Evolutionary conservation across 2,888 invertebrate species (phyloP), one percentile per base, ranked within the genome.

Genomic region (Epirrhoe tristata): DNA sequence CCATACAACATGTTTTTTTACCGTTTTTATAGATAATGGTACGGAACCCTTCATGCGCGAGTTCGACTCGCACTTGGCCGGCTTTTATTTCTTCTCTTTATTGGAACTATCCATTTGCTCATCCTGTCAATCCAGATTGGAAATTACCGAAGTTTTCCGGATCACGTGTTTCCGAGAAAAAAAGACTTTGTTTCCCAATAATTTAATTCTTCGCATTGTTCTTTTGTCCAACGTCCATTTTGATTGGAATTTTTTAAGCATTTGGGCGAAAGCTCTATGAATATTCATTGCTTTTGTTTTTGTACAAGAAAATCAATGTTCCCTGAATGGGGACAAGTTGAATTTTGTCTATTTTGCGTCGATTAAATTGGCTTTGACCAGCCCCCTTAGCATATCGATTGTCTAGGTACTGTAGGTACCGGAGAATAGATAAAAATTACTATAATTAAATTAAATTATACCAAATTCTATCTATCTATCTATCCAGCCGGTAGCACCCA

Each of bases 151-250:
- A 51, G 51, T 58, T 17, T 39, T 43, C 24, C 43, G 24, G 55
- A 16, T 10, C 46, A 57, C 32, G 34, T 16, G 16, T 7, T 57
- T 43, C 56, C 39, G 39, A 60, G 1, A 46, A 2, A 61, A 48
- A 51, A 50, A 43, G n/a, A 46, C 43, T 46, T 52, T 43, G 64
- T 50, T 60, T 58, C 51, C 61, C 58, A 62, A 68, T 68, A 80
- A 78, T 79, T 74, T 77, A 66, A 67, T 71, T 79, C 79, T 77
- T 74, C 77, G 73, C 66, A 57, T 65, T 53, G 62, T 70, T 68
- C 74, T 71, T 74, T 69, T 74, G 67, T 65, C 43, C 67, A 58
- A 48, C 63, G 59, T 66, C 67, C 74, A 64, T 72, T 76, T 75
- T 74, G 75, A 74, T 76, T 73, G 74, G 70, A 69, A 51, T 66